Evolutionary conservation across 2,888 invertebrate genomes (phyloP).

Genomic region (Willowsia nigromaculata): DNA sequence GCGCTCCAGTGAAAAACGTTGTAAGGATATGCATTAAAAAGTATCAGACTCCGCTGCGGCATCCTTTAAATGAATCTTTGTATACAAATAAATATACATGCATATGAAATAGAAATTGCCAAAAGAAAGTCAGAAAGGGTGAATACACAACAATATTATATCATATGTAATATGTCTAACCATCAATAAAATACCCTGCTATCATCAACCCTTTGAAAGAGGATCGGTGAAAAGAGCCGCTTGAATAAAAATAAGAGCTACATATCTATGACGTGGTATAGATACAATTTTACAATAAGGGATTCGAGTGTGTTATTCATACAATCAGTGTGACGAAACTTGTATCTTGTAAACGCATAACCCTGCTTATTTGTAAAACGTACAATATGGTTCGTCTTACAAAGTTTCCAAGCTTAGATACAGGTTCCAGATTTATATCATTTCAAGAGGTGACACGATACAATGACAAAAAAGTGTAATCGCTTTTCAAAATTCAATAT

Average conservation of each 20-base stretch:
- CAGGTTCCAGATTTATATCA: background rate
- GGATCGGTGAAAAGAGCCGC: slow-evolving; percentile 28
- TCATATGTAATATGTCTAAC: background rate
- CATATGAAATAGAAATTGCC: background rate
- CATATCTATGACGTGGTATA: slow-evolving; percentile 9
- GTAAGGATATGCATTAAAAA: background rate
- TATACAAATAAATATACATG: slow-evolving; percentile 18
- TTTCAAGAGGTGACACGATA: background rate
- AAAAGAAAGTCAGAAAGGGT: slow-evolving; percentile 28
- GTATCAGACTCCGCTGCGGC: slow-evolving; percentile 6
- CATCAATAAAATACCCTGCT: slow-evolving; percentile 59
- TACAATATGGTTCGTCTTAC: background rate
- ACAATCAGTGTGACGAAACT: background rate
- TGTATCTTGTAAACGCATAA: background rate
- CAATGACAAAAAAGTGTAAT: slow-evolving; percentile 26
- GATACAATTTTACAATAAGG: background rate
- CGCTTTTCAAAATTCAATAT: slow-evolving; percentile 48
- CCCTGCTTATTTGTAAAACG: background rate
- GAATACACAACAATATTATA: no score
- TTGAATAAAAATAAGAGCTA: slow-evolving; percentile 23
- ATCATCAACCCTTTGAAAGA: slow-evolving; percentile 63
- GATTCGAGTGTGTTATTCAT: background rate
- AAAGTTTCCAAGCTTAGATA: background rate
- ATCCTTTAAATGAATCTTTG: slow-evolving; percentile 21
- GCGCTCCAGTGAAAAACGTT: background rate